A percentile compares a stretch with the other conserved stretches of the same genome.
phyloP scores from a whole-genome alignment of 2,888 invertebrate species.

The Acanthosepion lycidas region DNA sequence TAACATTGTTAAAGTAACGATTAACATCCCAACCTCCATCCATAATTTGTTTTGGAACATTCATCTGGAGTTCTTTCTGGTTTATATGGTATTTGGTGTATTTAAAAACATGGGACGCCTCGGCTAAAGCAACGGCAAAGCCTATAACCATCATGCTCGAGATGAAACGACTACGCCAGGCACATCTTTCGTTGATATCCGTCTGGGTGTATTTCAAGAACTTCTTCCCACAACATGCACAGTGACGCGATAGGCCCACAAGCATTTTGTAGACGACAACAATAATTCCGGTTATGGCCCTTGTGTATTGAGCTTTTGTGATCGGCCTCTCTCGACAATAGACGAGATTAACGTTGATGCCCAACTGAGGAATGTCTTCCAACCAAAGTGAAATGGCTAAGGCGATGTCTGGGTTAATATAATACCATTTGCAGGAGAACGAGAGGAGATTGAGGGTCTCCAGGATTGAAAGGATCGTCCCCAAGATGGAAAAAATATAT shows the following conservation, averaged over 20 bases:
- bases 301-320: conserved; percentile 23
- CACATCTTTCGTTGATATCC: conserved; percentile 25
- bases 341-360: background rate
- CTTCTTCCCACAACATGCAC: conserved; percentile 15
- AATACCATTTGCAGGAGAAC: conserved; percentile 41
- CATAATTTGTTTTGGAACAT: background rate
- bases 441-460: conserved; percentile 20
- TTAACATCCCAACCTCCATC: conserved; percentile 33
- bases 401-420: conserved; percentile 34
- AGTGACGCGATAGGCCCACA: conserved; percentile 33
- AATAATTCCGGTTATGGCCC: conserved; percentile 38
- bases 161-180: conserved; percentile 34
- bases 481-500: background rate
- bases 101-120: conserved; percentile 4
- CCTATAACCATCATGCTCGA: background rate
- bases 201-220: conserved; percentile 37
- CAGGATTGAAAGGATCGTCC: conserved; percentile 34
- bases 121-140: conserved; percentile 23
- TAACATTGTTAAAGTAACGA: conserved; percentile 3
- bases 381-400: conserved; percentile 23
- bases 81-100: conserved; percentile 4
- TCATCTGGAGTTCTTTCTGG: background rate
- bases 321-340: conserved; percentile 36
- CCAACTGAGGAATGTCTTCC: conserved; percentile 36
- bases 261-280: conserved; percentile 34